These are phyloP conservation scores for Paratilapia polleni DNA, from an alignment of 2,113 vertebrate species.

Conservation along the genomic window DNA sequence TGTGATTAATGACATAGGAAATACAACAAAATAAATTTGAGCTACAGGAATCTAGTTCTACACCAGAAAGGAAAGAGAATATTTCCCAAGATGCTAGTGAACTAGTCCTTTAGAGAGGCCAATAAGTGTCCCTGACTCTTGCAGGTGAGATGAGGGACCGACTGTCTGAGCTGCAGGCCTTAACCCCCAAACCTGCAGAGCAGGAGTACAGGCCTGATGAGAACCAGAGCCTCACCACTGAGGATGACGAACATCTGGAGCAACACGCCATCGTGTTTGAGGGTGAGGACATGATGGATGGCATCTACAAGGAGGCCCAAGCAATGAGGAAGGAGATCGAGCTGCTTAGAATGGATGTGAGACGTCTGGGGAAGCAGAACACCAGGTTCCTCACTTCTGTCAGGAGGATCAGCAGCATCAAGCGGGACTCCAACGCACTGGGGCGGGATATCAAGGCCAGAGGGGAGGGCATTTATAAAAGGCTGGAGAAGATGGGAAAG, in stretches of 20 bases:
- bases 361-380: constrained; percentile 91
- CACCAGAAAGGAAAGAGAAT: background rate
- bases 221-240: background rate
- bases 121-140: constrained; percentile 15
- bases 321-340: constrained; percentile 85
- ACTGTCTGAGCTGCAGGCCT: constrained; percentile 82
- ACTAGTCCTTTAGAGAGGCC: background rate
- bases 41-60: background rate
- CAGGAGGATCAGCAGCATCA: constrained; percentile 96
- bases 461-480: constrained; percentile 86
- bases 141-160: constrained; percentile 92
- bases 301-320: constrained; percentile 86
- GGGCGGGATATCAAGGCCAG: constrained; percentile 91
- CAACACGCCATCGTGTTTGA: constrained; percentile 83
- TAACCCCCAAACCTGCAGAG: constrained; percentile 67
- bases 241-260: constrained; percentile 60
- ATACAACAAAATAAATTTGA: too few species aligned
- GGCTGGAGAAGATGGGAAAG: constrained; percentile 83
- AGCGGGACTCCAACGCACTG: constrained; percentile 91
- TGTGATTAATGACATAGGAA: too few species aligned
- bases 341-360: constrained; percentile 86
- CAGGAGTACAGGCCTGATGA: constrained; percentile 18
- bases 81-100: background rate
- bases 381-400: constrained; percentile 94
- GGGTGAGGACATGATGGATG: constrained; percentile 85